Evolutionary conservation across 2,888 invertebrate genomes (phyloP).

Genomic region (Arenicola marina): DNA sequence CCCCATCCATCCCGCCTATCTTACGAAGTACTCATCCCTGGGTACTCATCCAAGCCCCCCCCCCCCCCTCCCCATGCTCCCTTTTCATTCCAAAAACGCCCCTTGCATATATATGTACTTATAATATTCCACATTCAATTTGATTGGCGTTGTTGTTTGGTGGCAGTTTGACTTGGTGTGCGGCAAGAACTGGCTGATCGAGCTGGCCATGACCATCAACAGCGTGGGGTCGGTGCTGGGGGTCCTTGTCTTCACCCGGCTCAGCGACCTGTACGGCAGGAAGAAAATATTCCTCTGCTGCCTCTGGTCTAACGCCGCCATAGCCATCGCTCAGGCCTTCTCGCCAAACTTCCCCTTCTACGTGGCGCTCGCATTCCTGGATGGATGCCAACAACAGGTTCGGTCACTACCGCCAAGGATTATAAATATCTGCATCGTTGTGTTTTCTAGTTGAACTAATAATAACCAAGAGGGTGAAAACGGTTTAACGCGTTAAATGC

Average conservation of each 20-base stretch:
- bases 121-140: no score
- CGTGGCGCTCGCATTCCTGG: constrained; percentile 1
- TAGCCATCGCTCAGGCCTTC: constrained; percentile 1
- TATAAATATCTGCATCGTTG: no score
- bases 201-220: constrained; percentile 13
- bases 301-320: constrained; percentile 7
- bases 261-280: constrained; percentile 9
- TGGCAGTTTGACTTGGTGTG: constrained; percentile 16
- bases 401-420: no score
- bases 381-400: constrained; percentile 12
- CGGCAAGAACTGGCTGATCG: constrained; percentile 1
- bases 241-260: not conserved
- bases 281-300: constrained; percentile 8
- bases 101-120: no score
- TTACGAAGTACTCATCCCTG: no score
- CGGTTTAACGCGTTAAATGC: not conserved
- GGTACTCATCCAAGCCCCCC: no score
- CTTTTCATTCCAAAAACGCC: no score
- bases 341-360: constrained; percentile 4
- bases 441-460: not conserved
- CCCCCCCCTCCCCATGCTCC: no score
- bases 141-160: no score
- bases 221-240: constrained; percentile 4
- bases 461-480: not conserved
- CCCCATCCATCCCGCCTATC: no score